These are phyloP conservation scores for Orius insidiosus DNA, from an alignment of 1,140 invertebrate genomes.

Conservation along the genomic window DNA sequence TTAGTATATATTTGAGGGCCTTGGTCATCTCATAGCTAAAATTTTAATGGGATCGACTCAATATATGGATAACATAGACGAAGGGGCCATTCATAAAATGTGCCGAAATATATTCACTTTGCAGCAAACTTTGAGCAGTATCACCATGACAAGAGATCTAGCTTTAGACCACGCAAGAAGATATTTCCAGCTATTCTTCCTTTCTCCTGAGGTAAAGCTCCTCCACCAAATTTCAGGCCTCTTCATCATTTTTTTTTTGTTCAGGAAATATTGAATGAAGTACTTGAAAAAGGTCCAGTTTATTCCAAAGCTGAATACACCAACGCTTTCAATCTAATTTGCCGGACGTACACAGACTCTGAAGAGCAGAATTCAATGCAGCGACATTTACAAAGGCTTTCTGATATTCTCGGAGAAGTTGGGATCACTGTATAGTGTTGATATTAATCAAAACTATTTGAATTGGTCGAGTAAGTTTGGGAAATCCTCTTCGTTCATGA, in stretches of 20 bases:
- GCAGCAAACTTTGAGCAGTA: constrained; percentile 69
- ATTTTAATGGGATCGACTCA: constrained; percentile 70
- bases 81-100: constrained; percentile 64
- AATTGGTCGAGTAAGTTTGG: too few relatives aligned
- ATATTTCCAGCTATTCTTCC: constrained; percentile 76
- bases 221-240: constrained; percentile 1
- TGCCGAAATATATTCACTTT: constrained; percentile 71
- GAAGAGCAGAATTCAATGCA: constrained; percentile 26
- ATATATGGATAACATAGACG: constrained; percentile 61
- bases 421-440: constrained; percentile 35
- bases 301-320: constrained; percentile 75
- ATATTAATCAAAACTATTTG: too few relatives aligned
- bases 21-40: constrained; percentile 71
- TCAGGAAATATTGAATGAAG: constrained; percentile 65
- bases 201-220: constrained; percentile 52
- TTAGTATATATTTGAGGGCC: constrained; percentile 86
- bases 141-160: constrained; percentile 64
- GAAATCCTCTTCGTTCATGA: too few relatives aligned
- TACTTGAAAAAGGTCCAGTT: constrained; percentile 63
- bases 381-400: constrained; percentile 37
- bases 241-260: constrained; percentile 15
- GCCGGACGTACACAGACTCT: constrained; percentile 32
- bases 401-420: constrained; percentile 46
- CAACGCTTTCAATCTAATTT: constrained; percentile 59
- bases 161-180: constrained; percentile 74